These are phyloP conservation scores for Lepidostoma basale DNA, from an alignment of 1,140 invertebrate species.

Conservation along the genomic window DNA sequence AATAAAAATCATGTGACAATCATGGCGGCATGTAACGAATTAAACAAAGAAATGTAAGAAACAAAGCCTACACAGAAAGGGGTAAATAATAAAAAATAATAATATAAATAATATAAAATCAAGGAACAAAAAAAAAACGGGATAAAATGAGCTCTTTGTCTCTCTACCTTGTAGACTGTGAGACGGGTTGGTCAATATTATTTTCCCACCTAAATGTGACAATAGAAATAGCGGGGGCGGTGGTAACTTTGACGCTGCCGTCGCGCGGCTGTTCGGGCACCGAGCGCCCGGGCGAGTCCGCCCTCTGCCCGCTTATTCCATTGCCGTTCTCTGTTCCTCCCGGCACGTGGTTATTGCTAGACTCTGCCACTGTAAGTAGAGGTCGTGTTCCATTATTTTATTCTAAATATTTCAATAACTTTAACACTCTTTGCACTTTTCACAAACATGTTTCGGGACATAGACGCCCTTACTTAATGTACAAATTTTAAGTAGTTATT, in stretches of 20 bases:
- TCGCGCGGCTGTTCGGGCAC: constrained; percentile 55
- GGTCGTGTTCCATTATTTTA: too few species aligned
- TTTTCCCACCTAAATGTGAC: constrained; percentile 85
- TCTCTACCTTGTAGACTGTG: constrained; percentile 63
- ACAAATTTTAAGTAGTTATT: too few species aligned
- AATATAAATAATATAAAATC: background rate
- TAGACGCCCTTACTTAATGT: too few species aligned
- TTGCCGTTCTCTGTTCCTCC: constrained; percentile 45
- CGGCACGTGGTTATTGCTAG: constrained; percentile 41
- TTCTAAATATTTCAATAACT: too few species aligned
- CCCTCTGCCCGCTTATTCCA: constrained; percentile 36
- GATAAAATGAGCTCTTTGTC: constrained; percentile 53
- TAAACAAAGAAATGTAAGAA: constrained; percentile 13
- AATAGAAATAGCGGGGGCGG: constrained; percentile 78
- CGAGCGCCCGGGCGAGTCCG: constrained; percentile 19
- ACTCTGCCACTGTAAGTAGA: constrained; percentile 27
- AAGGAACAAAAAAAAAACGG: constrained; percentile 40
- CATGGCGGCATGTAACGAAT: background rate
- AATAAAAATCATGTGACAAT: background rate
- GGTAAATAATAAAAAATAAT: constrained; percentile 29
- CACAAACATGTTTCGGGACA: too few species aligned
- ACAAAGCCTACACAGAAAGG: constrained; percentile 29
- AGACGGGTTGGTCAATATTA: constrained; percentile 64
- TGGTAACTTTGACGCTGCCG: constrained; percentile 65
- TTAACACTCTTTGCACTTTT: too few species aligned